Evolutionary conservation across 2,888 invertebrate genomes (phyloP), one percentile per base, ranked within the genome.

Genomic region (Parnassius smintheus): DNA sequence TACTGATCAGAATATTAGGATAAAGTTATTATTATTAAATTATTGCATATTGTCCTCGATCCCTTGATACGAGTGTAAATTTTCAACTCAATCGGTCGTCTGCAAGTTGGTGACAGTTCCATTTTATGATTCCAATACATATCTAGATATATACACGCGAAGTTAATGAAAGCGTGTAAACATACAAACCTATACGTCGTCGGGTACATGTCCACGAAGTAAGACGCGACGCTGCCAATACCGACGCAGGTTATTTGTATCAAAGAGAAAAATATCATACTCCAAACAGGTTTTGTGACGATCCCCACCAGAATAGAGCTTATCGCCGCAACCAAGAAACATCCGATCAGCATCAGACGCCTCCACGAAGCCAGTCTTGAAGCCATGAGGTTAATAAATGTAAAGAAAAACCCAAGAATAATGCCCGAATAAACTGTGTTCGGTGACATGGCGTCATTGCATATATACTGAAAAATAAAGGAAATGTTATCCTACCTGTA

Each of bases 391-490:
- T 93, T 95, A 11, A 93, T 85, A 0, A 92, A 12, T 0, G 93
- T 83, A 65, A 93, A 94, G 53, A 92, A 88, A 0, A 88, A 73
- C 0, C 95, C 95, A 68, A 94, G 93, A 1, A 89, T 75, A 12
- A 95, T 84, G 4, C 95, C 93, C 52, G 93, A 92, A 68, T 92
- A 82, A 52, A 95, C 93, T 0, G 94, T 93, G 56, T 82, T 82
- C 0, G 81, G 70, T 45, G 94, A 93, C 22, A 94, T 86, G 0
- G 81, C 80, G 1, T 88, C 83, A 0, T 78, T 73, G 72, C 94
- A 94, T 4, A 62, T 12, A 4, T 66, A 61, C 85, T 86, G 73
- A 11, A 76, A 77, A 52, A 42, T 49, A 51, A 54, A 13, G 53
- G 2, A 25, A 25, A 25, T 25, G 25, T 25, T 25, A 25, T 2